Conservation (phyloP, 1,140 invertebrate species). For the Papilio aristodemus region DNA sequence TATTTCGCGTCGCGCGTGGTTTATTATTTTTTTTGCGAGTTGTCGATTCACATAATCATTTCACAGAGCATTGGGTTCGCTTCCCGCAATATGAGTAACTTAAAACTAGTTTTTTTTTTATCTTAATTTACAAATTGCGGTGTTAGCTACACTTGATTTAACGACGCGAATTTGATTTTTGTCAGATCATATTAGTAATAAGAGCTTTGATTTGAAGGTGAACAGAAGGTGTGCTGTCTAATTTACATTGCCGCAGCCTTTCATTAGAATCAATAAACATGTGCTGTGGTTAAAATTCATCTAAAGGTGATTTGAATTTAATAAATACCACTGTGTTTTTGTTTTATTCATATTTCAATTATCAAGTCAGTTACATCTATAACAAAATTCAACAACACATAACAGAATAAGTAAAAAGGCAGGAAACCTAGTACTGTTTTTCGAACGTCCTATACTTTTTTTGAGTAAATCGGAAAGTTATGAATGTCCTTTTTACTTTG, state of each 20-base stretch:
- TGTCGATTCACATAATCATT: slow-evolving; percentile 11
- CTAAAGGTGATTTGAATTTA: background rate
- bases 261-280: background rate
- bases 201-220: background rate
- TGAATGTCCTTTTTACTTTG: no score
- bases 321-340: background rate
- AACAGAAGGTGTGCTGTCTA: slow-evolving; percentile 1
- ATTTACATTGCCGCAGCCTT: slow-evolving; percentile 6
- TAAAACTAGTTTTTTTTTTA: slow-evolving; percentile 24
- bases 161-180: slow-evolving; percentile 4
- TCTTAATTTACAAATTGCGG: background rate
- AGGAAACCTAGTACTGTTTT: no score
- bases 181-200: slow-evolving; percentile 18
- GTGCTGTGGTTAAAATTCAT: background rate
- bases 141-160: slow-evolving; percentile 1
- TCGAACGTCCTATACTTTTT: no score
- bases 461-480: no score
- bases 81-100: slow-evolving; percentile 38
- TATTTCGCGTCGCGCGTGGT: background rate
- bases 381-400: no score
- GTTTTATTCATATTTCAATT: background rate
- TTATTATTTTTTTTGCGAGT: background rate
- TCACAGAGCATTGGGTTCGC: slow-evolving; percentile 26
- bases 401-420: no score
- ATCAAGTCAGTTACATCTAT: background rate